Evolutionary conservation across 2,888 invertebrate species (phyloP).

Genomic region (Oscheius sp.): DNA sequence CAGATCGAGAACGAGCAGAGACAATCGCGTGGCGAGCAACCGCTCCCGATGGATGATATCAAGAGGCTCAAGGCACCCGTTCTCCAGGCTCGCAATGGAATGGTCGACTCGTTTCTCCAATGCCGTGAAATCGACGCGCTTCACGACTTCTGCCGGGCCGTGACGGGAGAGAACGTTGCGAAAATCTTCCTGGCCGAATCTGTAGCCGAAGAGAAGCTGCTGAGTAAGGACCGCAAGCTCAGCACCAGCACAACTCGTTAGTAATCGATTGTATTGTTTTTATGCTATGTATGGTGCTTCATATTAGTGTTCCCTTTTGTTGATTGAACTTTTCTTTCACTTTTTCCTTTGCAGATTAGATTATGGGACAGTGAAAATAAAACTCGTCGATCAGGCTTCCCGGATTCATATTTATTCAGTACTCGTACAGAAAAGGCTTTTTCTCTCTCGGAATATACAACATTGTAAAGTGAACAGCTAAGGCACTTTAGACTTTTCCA

Average conservation of each 20-base stretch:
- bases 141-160: constrained; percentile 66
- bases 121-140: constrained; percentile 68
- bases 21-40: constrained; percentile 88
- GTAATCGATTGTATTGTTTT: neutral
- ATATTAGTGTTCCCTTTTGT: no score
- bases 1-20: constrained; percentile 91
- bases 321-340: neutral
- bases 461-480: neutral
- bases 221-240: constrained; percentile 45
- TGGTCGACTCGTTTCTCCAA: constrained; percentile 71
- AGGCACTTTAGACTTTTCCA: constrained; percentile 75
- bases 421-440: neutral
- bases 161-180: constrained; percentile 92
- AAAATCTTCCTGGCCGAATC: constrained; percentile 96
- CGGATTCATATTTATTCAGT: neutral
- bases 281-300: no score
- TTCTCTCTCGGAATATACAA: no score
- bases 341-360: neutral
- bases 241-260: constrained; percentile 34
- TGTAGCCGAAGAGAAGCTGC: constrained; percentile 57
- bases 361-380: neutral
- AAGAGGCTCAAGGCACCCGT: constrained; percentile 65
- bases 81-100: constrained; percentile 64
- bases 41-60: constrained; percentile 93
- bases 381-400: neutral